phyloP scores from a whole-genome alignment of 2,113 vertebrate genomes.

The Marcusenius ussheri region DNA sequence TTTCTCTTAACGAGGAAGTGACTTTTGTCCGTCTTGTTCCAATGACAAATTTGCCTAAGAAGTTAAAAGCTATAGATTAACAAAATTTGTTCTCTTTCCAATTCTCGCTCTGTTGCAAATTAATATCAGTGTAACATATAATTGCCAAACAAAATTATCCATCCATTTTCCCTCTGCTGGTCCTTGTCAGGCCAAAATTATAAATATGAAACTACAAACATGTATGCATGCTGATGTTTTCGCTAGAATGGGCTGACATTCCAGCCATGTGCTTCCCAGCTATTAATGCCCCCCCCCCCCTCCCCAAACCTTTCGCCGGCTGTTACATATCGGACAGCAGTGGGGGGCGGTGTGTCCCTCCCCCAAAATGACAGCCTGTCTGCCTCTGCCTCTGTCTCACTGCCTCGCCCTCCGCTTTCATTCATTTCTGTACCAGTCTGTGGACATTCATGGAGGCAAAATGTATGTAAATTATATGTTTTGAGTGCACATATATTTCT shows the following conservation, averaged over 20 bases:
- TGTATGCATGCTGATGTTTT: neutral
- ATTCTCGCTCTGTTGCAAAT: neutral
- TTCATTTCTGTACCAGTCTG: neutral
- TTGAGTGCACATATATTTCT: neutral
- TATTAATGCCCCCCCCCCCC: neutral
- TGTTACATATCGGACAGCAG: neutral
- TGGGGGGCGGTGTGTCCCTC: neutral
- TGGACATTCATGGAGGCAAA: neutral
- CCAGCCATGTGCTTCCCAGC: neutral
- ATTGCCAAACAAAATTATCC: neutral
- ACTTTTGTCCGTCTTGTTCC: neutral
- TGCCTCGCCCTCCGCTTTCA: neutral
- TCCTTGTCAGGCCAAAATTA: neutral
- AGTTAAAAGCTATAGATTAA: neutral
- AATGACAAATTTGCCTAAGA: neutral
- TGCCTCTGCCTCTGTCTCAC: neutral
- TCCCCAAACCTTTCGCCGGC: neutral
- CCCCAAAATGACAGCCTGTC: neutral
- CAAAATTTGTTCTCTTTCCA: neutral
- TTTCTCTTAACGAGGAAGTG: neutral
- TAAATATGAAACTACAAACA: neutral
- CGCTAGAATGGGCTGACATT: neutral
- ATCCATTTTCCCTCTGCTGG: neutral
- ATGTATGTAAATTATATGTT: slow-evolving; percentile 10
- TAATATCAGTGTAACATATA: neutral